phyloP scores from a whole-genome alignment of 2,888 invertebrate species.

The Synergus laeviventris region DNA sequence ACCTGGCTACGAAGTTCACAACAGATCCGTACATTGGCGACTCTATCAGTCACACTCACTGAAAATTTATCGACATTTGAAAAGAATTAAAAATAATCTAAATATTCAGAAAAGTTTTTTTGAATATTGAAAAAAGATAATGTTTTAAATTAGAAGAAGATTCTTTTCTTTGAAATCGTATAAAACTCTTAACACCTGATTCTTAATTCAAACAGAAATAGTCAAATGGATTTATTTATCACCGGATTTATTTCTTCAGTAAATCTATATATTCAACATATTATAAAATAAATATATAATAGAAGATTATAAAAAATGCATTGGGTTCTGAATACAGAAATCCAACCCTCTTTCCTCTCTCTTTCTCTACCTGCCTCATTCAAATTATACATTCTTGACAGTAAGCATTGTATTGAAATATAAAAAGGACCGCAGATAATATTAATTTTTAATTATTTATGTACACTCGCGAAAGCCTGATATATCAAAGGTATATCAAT shows the following conservation, averaged over 20 bases:
- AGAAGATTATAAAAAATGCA: constrained; percentile 57
- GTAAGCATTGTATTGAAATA: constrained; percentile 19
- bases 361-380: constrained; percentile 14
- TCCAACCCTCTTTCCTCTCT: constrained; percentile 39
- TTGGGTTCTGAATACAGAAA: constrained; percentile 44
- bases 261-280: constrained; percentile 54
- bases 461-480: constrained; percentile 42
- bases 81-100: too few relatives aligned
- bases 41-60: too few relatives aligned
- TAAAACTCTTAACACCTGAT: background rate
- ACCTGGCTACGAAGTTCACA: background rate
- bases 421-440: constrained; percentile 43
- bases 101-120: background rate
- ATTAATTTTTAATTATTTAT: constrained; percentile 49
- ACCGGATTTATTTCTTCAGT: constrained; percentile 38
- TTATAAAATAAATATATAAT: constrained; percentile 61
- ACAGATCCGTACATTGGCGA: too few relatives aligned
- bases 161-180: background rate
- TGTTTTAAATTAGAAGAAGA: background rate
- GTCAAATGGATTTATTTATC: too few relatives aligned
- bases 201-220: too few relatives aligned
- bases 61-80: too few relatives aligned
- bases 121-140: background rate
- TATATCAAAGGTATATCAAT: too few relatives aligned
- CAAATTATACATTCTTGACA: constrained; percentile 6